These are phyloP conservation scores for Sycophila texana DNA, from an alignment of 2,888 invertebrate species.

Conservation along the genomic window DNA sequence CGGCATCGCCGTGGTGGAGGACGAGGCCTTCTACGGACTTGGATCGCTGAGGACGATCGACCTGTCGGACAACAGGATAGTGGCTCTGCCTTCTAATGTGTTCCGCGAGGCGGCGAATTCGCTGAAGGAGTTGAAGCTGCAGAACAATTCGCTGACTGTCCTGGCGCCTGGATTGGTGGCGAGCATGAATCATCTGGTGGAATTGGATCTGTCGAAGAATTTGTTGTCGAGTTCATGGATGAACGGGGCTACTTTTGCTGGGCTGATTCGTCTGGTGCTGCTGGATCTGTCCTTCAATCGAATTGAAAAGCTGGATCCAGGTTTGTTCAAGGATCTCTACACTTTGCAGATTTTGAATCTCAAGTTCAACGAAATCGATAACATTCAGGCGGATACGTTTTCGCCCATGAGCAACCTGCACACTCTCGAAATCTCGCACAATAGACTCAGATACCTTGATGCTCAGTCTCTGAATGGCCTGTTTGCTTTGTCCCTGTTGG, in stretches of 20 bases:
- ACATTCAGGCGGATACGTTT: constrained; percentile 91
- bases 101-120: constrained; percentile 87
- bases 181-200: constrained; percentile 89
- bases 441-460: constrained; percentile 89
- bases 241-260: constrained; percentile 89
- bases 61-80: constrained; percentile 92
- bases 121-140: constrained; percentile 91
- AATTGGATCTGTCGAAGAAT: constrained; percentile 90
- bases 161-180: constrained; percentile 90
- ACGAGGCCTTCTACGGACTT: constrained; percentile 88
- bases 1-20: constrained; percentile 91
- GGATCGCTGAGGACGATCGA: constrained; percentile 90
- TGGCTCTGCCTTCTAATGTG: constrained; percentile 89
- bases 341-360: constrained; percentile 92
- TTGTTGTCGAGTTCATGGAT: constrained; percentile 92
- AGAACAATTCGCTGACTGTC: constrained; percentile 93
- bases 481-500: constrained; percentile 89
- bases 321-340: constrained; percentile 91
- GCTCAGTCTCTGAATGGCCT: constrained; percentile 91
- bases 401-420: constrained; percentile 94
- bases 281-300: constrained; percentile 91
- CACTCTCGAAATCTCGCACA: constrained; percentile 90
- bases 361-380: constrained; percentile 89
- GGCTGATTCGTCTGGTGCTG: constrained; percentile 90
- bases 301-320: constrained; percentile 87